phyloP scores from a whole-genome alignment of 1,140 invertebrate species.

The Drosophila nikananu region DNA sequence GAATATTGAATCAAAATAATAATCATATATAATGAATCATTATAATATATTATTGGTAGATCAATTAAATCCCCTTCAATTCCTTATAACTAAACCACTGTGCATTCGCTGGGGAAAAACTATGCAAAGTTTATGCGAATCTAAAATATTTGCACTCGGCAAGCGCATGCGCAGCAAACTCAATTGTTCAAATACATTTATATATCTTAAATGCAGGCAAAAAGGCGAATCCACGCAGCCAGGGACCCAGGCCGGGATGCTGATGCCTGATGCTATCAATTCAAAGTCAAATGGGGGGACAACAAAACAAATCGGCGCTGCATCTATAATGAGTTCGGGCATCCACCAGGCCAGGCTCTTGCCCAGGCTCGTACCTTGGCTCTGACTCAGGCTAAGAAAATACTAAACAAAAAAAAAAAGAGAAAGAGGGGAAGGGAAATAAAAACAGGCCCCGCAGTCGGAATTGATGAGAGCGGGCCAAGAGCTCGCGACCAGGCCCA shows the following conservation, averaged over 20 bases:
- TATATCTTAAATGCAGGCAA: slow-evolving; percentile 75
- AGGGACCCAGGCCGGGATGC: slow-evolving; percentile 27
- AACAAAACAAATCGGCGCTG: slow-evolving; percentile 83
- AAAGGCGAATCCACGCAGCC: slow-evolving; percentile 9
- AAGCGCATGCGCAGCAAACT: slow-evolving; percentile 76
- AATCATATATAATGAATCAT: too few relatives aligned
- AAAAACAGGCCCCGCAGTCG: slow-evolving; percentile 30
- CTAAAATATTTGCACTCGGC: slow-evolving; percentile 75
- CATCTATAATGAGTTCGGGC: slow-evolving; percentile 75
- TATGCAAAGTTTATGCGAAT: slow-evolving; percentile 84
- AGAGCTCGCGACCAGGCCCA: slow-evolving; percentile 7
- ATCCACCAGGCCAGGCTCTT: slow-evolving; percentile 9
- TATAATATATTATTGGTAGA: too few relatives aligned
- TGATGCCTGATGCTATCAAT: slow-evolving; percentile 80
- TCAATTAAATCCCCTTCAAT: background rate
- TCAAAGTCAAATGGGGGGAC: slow-evolving; percentile 83
- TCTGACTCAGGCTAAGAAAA: background rate
- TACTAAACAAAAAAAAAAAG: background rate
- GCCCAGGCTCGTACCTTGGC: background rate
- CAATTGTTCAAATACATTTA: slow-evolving; percentile 81
- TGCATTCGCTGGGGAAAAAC: slow-evolving; percentile 48
- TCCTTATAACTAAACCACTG: background rate
- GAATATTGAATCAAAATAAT: too few relatives aligned
- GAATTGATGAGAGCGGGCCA: slow-evolving; percentile 53
- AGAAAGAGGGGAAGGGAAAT: background rate